These are phyloP conservation scores for Volucella inanis DNA, from an alignment of 2,888 invertebrate genomes.

Conservation along the genomic window DNA sequence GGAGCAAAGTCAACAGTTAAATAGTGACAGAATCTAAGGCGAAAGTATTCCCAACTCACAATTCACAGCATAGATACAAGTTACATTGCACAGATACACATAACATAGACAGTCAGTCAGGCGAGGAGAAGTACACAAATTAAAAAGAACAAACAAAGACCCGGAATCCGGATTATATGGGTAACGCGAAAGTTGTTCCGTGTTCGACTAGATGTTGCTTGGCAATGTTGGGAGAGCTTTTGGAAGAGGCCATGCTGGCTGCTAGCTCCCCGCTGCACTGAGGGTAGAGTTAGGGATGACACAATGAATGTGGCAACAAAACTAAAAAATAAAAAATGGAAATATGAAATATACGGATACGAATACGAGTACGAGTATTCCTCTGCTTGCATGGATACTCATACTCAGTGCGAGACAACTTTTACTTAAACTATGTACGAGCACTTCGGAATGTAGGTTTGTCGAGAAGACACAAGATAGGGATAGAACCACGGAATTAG, in stretches of 20 bases:
- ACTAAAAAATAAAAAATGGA: constrained; percentile 26
- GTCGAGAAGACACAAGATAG: background rate
- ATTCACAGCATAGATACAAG: constrained; percentile 31
- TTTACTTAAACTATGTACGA: constrained; percentile 54
- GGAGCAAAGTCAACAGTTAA: constrained; percentile 73
- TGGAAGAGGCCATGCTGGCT: constrained; percentile 8
- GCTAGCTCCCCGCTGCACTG: too few relatives aligned
- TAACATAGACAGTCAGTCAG: constrained; percentile 61
- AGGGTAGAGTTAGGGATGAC: background rate
- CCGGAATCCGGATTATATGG: constrained; percentile 72
- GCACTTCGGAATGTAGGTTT: constrained; percentile 16
- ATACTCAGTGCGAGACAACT: constrained; percentile 35
- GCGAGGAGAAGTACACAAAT: constrained; percentile 61
- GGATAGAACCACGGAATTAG: constrained; percentile 37
- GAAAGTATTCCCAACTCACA: constrained; percentile 40
- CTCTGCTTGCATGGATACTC: too few relatives aligned
- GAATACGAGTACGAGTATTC: too few relatives aligned
- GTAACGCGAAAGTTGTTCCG: constrained; percentile 70
- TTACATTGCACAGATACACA: constrained; percentile 3
- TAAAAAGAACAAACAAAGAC: constrained; percentile 65
- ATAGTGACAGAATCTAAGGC: constrained; percentile 64
- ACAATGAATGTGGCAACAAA: constrained; percentile 33
- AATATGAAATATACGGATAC: background rate
- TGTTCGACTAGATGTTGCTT: constrained; percentile 38
- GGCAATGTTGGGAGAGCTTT: constrained; percentile 47